These are phyloP conservation scores for Odontomachus brunneus DNA, from an alignment of 1,140 invertebrate species.

Conservation along the genomic window DNA sequence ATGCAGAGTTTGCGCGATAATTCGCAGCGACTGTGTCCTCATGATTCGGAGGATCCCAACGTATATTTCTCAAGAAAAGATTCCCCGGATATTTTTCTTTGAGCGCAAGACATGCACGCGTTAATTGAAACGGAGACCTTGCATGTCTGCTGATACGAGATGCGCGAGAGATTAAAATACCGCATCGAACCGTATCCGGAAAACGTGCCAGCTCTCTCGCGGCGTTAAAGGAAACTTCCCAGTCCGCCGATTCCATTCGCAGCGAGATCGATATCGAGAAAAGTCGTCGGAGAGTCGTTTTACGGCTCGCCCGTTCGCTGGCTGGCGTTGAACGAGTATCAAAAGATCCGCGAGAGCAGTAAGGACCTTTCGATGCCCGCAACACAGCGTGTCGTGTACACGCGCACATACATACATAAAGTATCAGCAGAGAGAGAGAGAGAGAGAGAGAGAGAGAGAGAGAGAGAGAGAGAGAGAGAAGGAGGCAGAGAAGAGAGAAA, in stretches of 20 bases:
- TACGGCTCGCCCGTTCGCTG: conserved; percentile 46
- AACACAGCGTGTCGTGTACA: conserved; percentile 28
- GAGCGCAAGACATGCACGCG: conserved; percentile 7
- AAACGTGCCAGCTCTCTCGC: conserved; percentile 38
- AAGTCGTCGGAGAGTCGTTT: conserved; percentile 60
- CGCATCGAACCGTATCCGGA: conserved; percentile 37
- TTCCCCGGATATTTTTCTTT: neutral
- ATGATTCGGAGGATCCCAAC: neutral
- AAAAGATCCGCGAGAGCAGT: conserved; percentile 58
- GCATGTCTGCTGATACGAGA: neutral
- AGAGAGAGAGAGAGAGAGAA: conserved; percentile 28
- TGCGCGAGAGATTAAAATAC: conserved; percentile 47
- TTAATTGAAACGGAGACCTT: conserved; percentile 35
- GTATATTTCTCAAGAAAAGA: neutral
- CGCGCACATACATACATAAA: conserved; percentile 38
- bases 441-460: conserved; percentile 22
- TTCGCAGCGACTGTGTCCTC: neutral
- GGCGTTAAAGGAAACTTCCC: conserved; percentile 65
- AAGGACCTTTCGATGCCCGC: conserved; percentile 55
- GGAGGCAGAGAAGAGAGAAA: no score
- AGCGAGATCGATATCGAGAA: conserved; percentile 68
- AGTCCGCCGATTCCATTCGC: conserved; percentile 59
- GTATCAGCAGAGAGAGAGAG: conserved; percentile 26
- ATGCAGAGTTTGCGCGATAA: neutral
- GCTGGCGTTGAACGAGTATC: conserved; percentile 52